Evolutionary conservation across 2,797 vertebrate genomes (phyloP), one percentile per base, ranked within the genome.

Genomic region (Euthynnus affinis): DNA sequence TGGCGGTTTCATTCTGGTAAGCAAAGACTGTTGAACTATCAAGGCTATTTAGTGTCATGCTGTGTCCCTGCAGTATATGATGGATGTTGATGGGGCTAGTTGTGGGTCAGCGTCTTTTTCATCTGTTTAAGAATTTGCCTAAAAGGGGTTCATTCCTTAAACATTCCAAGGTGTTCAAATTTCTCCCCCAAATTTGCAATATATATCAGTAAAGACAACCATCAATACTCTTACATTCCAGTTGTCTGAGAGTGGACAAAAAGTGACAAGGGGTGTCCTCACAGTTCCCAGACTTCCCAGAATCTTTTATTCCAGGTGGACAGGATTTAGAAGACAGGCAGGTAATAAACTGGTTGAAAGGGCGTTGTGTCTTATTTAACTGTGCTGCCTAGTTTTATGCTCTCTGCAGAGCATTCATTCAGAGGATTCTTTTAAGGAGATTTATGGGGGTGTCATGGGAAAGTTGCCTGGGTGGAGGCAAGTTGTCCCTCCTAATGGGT

Each of bases 371-470:
- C 44, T 65, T 27, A 52, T 71, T 70, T 57, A 71, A 76, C 62
- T 59, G 9, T 51, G 60, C 53, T 9, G 42, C 57, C 60, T 58
- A 67, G 61, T 62, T 87, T 69, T 55, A 22, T 52, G 64, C 61
- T 85, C 74, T 57, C 53, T 76, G 48, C 69, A 57, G 73, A 81
- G 73, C 67, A 64, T 80, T 81, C 44, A 75, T 80, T 81, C 44
- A 75, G 66, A 37, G 61, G 65, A 82, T 89, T 81, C 53, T 74
- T 49, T 85, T 58, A 53, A 14, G 55, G 22, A 84, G 87, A 92
- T 90, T 92, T 89, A 92, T 91, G 62, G 34, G 49, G 66, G 67
- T 80, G 74, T 88, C 91, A 82, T 76, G 71, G 70, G 86, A 89
- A 87, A 87, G 84, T 84, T 86, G 64, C 29, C 67, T 59, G 56